Percentiles rank a stretch among this genome's conserved stretches.
These are phyloP conservation scores for Sapayoa aenigma DNA, from an alignment of 2,113 vertebrate species.

Conservation along the genomic window DNA sequence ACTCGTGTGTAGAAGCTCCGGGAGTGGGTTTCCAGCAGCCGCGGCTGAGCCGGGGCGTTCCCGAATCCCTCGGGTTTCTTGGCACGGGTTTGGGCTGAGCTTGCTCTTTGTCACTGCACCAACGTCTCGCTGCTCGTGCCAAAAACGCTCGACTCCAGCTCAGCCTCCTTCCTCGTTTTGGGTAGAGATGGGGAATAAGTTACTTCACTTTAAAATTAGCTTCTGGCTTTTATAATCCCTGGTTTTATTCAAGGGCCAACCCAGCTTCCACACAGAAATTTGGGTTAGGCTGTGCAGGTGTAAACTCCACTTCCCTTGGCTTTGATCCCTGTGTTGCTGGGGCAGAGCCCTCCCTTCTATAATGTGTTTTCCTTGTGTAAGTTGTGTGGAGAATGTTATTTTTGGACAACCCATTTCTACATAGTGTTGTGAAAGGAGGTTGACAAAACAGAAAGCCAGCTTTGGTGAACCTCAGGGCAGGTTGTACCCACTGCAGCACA, in stretches of 20 bases:
- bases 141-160: not conserved
- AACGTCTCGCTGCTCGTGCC: not conserved
- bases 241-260: not conserved
- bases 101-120: not conserved
- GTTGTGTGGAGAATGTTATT: rapidly evolving
- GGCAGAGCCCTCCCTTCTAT: not conserved
- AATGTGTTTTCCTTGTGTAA: not conserved
- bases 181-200: not conserved
- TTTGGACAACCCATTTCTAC: rapidly evolving
- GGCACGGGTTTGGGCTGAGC: not conserved
- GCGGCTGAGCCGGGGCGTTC: not conserved
- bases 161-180: rapidly evolving
- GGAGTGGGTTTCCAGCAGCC: not conserved
- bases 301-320: not conserved
- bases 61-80: not conserved
- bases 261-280: rapidly evolving
- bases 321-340: not conserved
- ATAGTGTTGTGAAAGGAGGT: not conserved
- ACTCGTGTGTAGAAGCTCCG: not conserved
- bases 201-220: not conserved
- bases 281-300: not conserved
- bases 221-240: not conserved
- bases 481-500: not conserved
- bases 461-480: not conserved
- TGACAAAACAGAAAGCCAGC: not conserved